Conservation (phyloP, 2,113 vertebrate species). For the Cynopterus brachyotis region DNA sequence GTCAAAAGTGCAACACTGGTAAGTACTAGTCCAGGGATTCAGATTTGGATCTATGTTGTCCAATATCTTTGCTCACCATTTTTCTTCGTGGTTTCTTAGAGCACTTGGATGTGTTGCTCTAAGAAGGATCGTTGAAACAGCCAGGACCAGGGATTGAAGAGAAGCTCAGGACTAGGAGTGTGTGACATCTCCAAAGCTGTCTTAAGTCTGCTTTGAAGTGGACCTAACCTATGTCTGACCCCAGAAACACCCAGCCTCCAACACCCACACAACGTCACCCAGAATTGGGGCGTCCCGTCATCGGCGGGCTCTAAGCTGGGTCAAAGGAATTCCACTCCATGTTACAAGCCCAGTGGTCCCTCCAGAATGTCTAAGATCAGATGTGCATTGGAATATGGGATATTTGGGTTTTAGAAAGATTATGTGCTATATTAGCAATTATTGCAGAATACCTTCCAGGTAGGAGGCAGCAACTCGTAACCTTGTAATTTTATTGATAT, state of each 20-base stretch:
- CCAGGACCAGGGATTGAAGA: background rate
- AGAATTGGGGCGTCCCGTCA: background rate
- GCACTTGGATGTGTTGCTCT: background rate
- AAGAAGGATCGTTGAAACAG: background rate
- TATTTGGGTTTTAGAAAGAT: background rate
- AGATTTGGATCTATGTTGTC: background rate
- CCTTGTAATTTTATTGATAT: conserved; percentile 4
- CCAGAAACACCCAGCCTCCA: background rate
- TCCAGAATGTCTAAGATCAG: background rate
- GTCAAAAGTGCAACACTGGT: background rate
- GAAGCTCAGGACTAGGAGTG: background rate
- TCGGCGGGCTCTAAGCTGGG: accelerated
- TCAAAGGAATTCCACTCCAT: background rate
- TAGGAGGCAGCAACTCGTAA: background rate
- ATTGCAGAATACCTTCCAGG: background rate
- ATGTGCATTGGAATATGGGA: background rate
- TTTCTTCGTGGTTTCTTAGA: background rate
- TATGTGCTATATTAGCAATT: background rate
- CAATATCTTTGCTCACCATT: background rate
- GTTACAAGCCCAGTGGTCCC: background rate
- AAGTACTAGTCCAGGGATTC: background rate
- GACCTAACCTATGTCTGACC: background rate
- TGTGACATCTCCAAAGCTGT: background rate
- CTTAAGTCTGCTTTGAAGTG: background rate
- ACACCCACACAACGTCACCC: background rate